Percentiles rank a stretch among this genome's conserved stretches.
These are phyloP conservation scores for Gnathonemus echidnorhynchus DNA, from an alignment of 2,113 vertebrate genomes.

Conservation along the genomic window DNA sequence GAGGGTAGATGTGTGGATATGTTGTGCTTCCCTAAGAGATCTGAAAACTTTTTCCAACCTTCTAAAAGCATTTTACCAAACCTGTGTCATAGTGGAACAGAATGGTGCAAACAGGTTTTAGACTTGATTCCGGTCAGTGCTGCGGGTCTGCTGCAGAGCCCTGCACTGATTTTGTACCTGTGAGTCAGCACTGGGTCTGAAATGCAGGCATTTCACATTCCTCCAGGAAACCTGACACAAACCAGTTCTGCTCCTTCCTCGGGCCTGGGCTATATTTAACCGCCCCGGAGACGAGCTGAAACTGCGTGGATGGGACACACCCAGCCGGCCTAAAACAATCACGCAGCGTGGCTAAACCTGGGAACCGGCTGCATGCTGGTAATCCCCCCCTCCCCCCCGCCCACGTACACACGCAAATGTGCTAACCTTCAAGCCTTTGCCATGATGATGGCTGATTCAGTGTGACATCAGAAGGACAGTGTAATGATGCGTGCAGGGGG, in stretches of 20 bases:
- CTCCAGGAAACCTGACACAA: slow-evolving; percentile 30
- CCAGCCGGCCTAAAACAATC: not conserved
- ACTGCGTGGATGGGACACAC: slow-evolving; percentile 16
- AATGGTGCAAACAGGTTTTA: not conserved
- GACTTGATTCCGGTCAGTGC: not conserved
- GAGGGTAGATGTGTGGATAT: not conserved
- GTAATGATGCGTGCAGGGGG: no score
- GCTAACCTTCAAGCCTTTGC: not conserved
- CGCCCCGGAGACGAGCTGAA: slow-evolving; percentile 1
- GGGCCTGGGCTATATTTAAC: slow-evolving; percentile 31
- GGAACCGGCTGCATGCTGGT: not conserved
- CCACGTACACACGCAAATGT: not conserved
- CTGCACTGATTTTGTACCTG: not conserved
- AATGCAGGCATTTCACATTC: slow-evolving; percentile 30
- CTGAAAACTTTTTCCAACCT: not conserved
- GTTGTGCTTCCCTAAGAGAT: not conserved
- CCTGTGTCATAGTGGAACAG: not conserved
- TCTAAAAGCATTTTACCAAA: not conserved
- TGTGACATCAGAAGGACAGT: not conserved
- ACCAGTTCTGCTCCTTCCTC: slow-evolving; percentile 30
- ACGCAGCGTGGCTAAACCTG: not conserved
- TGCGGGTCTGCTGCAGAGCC: not conserved
- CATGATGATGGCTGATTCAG: not conserved
- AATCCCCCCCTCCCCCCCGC: not conserved
- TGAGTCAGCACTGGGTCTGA: not conserved